Evolutionary conservation across 2,797 vertebrate genomes (phyloP).

Genomic region (Hydrophis major): DNA sequence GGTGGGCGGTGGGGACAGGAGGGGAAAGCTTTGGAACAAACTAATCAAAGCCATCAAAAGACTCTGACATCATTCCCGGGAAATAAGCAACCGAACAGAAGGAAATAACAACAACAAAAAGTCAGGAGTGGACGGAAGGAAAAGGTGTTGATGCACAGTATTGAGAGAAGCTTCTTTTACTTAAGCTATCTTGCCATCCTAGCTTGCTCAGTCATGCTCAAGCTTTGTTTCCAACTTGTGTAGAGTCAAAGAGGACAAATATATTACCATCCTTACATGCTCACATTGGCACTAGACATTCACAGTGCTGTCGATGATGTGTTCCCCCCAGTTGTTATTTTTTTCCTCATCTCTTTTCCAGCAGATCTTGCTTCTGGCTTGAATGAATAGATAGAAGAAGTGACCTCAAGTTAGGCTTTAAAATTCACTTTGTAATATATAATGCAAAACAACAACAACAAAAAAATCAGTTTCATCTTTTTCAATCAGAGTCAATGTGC

Average conservation of each 20-base stretch:
- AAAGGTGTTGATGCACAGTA: constrained; percentile 46
- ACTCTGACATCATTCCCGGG: constrained; percentile 48
- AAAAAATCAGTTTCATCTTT: not conserved
- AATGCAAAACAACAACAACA: not conserved
- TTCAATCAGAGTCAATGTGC: not conserved
- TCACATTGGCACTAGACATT: constrained; percentile 22
- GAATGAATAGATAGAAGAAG: constrained; percentile 4
- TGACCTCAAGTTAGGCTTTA: not conserved
- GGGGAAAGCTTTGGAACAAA: constrained; percentile 66
- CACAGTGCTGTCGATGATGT: not conserved
- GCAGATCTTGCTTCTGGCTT: constrained; percentile 21
- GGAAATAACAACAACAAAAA: constrained; percentile 41
- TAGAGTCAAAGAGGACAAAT: not conserved
- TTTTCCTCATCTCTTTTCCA: constrained; percentile 13
- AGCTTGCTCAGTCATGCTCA: constrained; percentile 43
- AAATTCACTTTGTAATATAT: constrained; percentile 15
- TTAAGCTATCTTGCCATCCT: constrained; percentile 55
- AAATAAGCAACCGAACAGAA: constrained; percentile 53
- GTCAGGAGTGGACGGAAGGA: constrained; percentile 49
- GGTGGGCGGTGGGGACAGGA: not conserved
- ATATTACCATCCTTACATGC: constrained; percentile 3
- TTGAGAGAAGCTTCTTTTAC: constrained; percentile 57
- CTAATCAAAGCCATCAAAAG: constrained; percentile 69
- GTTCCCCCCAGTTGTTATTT: not conserved
- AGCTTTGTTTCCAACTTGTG: constrained; percentile 27